phyloP scores from a whole-genome alignment of 2,888 invertebrate genomes.

The Entomobrya multifasciata region DNA sequence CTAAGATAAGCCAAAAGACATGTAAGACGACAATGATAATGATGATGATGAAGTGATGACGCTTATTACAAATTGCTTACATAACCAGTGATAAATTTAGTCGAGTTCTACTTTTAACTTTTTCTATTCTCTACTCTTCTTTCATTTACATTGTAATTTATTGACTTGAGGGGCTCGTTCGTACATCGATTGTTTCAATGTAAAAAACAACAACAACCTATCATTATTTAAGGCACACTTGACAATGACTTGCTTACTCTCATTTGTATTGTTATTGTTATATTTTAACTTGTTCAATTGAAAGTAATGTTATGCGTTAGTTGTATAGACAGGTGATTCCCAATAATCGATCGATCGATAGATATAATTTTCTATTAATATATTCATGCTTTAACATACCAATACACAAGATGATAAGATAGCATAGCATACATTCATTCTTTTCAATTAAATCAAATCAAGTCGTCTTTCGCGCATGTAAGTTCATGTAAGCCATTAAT shows the following conservation, averaged over 20 bases:
- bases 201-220: neutral
- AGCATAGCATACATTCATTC: too few relatives aligned
- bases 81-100: neutral
- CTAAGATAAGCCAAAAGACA: too few relatives aligned
- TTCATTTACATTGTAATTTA: too few relatives aligned
- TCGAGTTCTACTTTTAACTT: neutral
- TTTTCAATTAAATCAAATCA: too few relatives aligned
- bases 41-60: neutral
- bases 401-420: too few relatives aligned
- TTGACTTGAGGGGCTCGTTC: too few relatives aligned
- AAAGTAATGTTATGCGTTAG: too few relatives aligned
- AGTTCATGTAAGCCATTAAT: constrained; percentile 10
- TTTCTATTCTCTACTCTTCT: too few relatives aligned
- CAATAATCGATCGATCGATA: constrained; percentile 13
- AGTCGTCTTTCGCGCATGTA: too few relatives aligned
- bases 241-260: constrained; percentile 22
- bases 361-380: neutral
- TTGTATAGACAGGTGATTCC: too few relatives aligned
- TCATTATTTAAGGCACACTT: constrained; percentile 15
- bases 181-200: constrained; percentile 14
- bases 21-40: constrained; percentile 7
- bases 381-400: neutral
- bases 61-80: constrained; percentile 23
- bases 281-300: too few relatives aligned
- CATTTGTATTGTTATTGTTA: too few relatives aligned